These are phyloP conservation scores for Antheraea assamensis DNA, from an alignment of 2,888 invertebrate species.

Conservation along the genomic window DNA sequence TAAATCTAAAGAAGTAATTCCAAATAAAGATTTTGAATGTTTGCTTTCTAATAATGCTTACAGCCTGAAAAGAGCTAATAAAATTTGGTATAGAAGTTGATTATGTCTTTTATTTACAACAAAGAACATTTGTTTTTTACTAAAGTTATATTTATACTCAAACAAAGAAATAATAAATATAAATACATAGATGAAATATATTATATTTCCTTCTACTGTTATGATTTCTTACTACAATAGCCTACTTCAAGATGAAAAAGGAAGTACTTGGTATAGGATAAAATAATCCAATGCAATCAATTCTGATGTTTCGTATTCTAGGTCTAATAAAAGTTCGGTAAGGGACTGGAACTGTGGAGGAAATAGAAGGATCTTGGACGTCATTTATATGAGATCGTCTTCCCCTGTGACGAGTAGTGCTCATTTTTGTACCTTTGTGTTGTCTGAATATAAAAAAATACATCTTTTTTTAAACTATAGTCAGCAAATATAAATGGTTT, in stretches of 20 bases:
- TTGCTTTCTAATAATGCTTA: background rate
- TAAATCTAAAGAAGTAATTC: too few species aligned
- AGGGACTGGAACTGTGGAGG: conserved; percentile 59
- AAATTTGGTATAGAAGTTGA: background rate
- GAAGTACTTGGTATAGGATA: conserved; percentile 66
- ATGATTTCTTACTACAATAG: background rate
- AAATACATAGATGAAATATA: too few species aligned
- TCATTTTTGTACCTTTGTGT: conserved; percentile 42
- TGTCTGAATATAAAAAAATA: conserved; percentile 8
- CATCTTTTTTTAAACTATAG: background rate
- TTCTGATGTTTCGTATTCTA: conserved; percentile 54
- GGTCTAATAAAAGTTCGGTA: conserved; percentile 48
- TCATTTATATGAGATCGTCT: conserved; percentile 34
- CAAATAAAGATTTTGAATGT: background rate
- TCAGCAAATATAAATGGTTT: background rate
- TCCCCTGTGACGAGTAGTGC: conserved; percentile 43
- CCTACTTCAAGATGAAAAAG: conserved; percentile 30
- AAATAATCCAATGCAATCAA: conserved; percentile 54
- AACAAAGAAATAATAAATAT: too few species aligned
- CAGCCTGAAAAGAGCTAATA: background rate
- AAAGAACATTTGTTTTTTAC: background rate
- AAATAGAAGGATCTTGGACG: conserved; percentile 67
- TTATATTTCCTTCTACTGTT: background rate
- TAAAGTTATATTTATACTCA: background rate
- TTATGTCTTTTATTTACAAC: background rate